Percentiles rank a stretch among this genome's conserved stretches.
Evolutionary conservation across 2,113 vertebrate genomes (phyloP).

Genomic region (Hassar affinis): DNA sequence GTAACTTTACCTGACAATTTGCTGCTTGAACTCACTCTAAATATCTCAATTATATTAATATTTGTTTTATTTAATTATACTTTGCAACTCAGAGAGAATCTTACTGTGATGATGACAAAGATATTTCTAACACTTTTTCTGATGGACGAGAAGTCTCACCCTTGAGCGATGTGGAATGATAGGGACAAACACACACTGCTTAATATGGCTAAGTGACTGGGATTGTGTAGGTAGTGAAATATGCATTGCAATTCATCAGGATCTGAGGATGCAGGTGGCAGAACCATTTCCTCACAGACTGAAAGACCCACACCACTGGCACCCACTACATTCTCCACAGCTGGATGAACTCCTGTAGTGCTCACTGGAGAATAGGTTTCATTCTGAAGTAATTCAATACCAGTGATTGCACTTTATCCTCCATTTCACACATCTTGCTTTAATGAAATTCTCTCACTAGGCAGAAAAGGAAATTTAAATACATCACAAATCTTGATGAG

Average conservation of each 20-base stretch:
- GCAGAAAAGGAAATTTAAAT: conserved; percentile 18
- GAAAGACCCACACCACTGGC: neutral
- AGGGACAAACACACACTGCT: conserved; percentile 12
- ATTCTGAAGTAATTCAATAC: conserved; percentile 21
- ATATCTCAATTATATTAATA: too few species aligned
- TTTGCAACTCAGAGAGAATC: neutral
- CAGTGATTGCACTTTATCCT: conserved; percentile 13
- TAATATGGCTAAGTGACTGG: conserved; percentile 1
- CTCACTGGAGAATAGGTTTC: conserved; percentile 16
- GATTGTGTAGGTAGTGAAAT: conserved; percentile 19
- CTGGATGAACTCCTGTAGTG: conserved; percentile 19
- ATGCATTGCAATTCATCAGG: conserved; percentile 7
- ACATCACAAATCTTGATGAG: conserved; percentile 25
- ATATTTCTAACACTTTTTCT: neutral
- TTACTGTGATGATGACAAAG: too few species aligned
- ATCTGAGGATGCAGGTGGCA: neutral
- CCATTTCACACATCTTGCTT: conserved; percentile 26
- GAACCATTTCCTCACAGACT: conserved; percentile 2
- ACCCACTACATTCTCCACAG: conserved; percentile 18
- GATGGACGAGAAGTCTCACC: conserved; percentile 9
- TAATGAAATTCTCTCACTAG: conserved; percentile 28
- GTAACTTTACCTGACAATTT: too few species aligned
- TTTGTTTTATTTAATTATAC: neutral
- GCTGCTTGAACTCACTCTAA: too few species aligned
- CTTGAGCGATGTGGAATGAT: conserved; percentile 4